Conservation (phyloP, 2,888 invertebrate genomes). For the Conomelus anceps region DNA sequence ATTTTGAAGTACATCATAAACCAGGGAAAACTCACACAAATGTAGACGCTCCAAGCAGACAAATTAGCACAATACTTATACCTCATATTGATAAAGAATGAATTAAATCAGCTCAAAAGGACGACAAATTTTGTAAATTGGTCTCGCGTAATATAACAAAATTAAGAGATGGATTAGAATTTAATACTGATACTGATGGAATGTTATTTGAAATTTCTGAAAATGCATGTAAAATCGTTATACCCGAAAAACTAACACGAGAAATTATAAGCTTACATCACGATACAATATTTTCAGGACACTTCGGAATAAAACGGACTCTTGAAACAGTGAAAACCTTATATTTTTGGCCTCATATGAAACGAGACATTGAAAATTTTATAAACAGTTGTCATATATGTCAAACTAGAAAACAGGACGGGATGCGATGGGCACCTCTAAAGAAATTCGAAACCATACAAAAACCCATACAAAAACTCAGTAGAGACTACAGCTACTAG, state of each 20-base stretch:
- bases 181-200: too few relatives aligned
- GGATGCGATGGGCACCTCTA: not conserved
- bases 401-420: not conserved
- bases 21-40: not conserved
- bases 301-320: not conserved
- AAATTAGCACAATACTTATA: too few relatives aligned
- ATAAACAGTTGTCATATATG: not conserved
- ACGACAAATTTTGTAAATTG: too few relatives aligned
- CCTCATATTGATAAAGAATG: too few relatives aligned
- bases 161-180: too few relatives aligned
- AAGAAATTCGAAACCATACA: not conserved
- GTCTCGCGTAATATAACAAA: too few relatives aligned
- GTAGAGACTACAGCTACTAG: too few relatives aligned
- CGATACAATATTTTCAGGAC: not conserved
- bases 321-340: not conserved
- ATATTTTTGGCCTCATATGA: not conserved
- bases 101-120: too few relatives aligned
- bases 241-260: not conserved
- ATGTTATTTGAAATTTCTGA: not conserved
- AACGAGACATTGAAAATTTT: not conserved
- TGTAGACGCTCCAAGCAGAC: not conserved
- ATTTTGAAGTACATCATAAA: not conserved
- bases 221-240: not conserved
- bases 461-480: too few relatives aligned
- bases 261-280: too few relatives aligned